phyloP scores from a whole-genome alignment of 2,888 invertebrate genomes.

The Cataglyphis albicans region DNA sequence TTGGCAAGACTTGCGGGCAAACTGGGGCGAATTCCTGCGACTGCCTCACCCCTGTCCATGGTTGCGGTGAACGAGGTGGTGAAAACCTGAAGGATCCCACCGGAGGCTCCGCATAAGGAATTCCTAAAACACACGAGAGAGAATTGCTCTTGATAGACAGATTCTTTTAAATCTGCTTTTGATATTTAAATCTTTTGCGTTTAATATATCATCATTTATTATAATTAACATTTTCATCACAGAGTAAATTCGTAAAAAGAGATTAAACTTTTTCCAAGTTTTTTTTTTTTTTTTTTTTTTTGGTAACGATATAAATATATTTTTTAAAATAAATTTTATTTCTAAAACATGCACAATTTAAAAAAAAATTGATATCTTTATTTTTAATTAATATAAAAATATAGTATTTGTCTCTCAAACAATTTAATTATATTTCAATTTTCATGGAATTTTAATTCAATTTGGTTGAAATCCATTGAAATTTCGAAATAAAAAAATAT shows the following conservation, averaged over 20 bases:
- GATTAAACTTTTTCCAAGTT: not conserved
- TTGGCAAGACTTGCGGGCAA: constrained; percentile 94
- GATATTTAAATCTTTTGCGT: not conserved
- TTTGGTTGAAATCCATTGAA: not conserved
- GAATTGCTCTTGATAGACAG: not conserved
- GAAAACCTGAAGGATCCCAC: constrained; percentile 92
- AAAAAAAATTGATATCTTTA: not conserved
- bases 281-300: not conserved
- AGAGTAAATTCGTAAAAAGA: not conserved
- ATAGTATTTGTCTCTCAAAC: not conserved
- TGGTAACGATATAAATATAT: not conserved
- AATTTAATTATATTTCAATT: not conserved
- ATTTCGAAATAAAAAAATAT: not conserved
- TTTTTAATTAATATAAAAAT: constrained; percentile 2
- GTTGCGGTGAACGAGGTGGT: constrained; percentile 94
- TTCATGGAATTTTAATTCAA: not conserved
- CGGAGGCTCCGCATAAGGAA: constrained; percentile 94
- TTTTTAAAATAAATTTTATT: not conserved
- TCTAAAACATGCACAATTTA: not conserved
- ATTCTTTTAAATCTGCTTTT: not conserved
- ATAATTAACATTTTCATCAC: not conserved
- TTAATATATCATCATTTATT: not conserved
- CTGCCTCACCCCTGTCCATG: constrained; percentile 91
- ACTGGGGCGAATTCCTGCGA: constrained; percentile 92
- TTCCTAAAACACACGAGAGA: constrained; percentile 84